Evolutionary conservation across 2,113 vertebrate genomes (phyloP), one percentile per base, ranked within the genome.

Genomic region (Ranitomeya imitator): DNA sequence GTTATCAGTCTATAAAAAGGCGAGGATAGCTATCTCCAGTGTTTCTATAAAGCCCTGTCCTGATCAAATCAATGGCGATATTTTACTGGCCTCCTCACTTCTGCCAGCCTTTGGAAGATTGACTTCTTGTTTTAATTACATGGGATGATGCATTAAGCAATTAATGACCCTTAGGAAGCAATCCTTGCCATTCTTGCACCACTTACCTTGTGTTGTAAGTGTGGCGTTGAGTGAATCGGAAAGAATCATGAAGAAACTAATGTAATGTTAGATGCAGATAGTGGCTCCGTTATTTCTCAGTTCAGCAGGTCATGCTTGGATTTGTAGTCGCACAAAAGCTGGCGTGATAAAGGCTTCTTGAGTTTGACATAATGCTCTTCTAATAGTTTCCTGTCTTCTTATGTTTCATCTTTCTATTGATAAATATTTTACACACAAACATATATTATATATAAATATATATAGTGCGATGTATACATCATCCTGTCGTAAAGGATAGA

Each of bases 1-100:
- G 86, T 88, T 54, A 82, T 81, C 45, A 54, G 55, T 59, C 63
- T 83, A 81, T 82, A 74, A 81, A 88, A 79, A 83, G 86, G 18
- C 69, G 26, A 69, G 55, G 76, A 52, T 88, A 63, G 74, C 37
- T 54, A 26, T 78, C 57, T 86, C 16, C 73, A 86, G 4, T 65
- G 57, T 77, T 86, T 59, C 54, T 77, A 77, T 61, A 18, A 78
- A n/a, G 19, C 55, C 61, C 57, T 74, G 51, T 51, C 55, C 26
- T 7, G 85, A 86, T 86, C 19, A 77, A 76, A 77, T 55, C 83
- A 57, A 73, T 78, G 16, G 73, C 57, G 52, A 16, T 18, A 63
- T 86, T 63, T 61, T 61, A 85, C 23, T 45, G 12, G 71, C 18
- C 54, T 69, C 19, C 81, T 83, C 80, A 19, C 31, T 10, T 9